These are phyloP conservation scores for Girardinus metallicus DNA, from an alignment of 2,797 vertebrate genomes.

Conservation along the genomic window DNA sequence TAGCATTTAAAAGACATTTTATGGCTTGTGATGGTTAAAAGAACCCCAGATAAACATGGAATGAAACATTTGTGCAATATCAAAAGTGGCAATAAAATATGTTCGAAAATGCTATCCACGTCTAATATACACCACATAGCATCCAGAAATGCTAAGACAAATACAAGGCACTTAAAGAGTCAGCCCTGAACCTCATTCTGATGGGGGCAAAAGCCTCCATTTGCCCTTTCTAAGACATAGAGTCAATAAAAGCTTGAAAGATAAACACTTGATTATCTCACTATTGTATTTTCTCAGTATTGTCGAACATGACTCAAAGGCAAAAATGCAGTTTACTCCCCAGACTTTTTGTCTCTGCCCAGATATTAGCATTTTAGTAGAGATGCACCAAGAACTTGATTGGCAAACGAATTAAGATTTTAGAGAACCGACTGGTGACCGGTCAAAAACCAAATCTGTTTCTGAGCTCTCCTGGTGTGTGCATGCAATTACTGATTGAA, in stretches of 20 bases:
- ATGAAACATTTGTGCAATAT: constrained; percentile 65
- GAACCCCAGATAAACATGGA: constrained; percentile 59
- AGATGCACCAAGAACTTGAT: background rate
- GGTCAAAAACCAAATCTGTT: background rate
- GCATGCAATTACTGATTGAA: background rate
- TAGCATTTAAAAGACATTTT: constrained; percentile 60
- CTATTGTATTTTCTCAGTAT: background rate
- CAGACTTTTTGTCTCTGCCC: constrained; percentile 7
- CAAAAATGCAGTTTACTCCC: constrained; percentile 7
- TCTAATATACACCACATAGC: constrained; percentile 25
- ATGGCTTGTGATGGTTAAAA: constrained; percentile 55
- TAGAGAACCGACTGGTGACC: background rate
- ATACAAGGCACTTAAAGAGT: constrained; percentile 74
- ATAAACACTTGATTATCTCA: constrained; percentile 22
- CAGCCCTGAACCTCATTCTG: constrained; percentile 21
- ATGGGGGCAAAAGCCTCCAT: constrained; percentile 17
- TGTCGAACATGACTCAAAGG: constrained; percentile 8
- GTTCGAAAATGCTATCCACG: constrained; percentile 20
- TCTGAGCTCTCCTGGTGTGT: background rate
- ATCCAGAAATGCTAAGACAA: constrained; percentile 40
- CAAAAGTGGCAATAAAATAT: constrained; percentile 40
- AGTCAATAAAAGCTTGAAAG: constrained; percentile 31
- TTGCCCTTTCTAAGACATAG: constrained; percentile 35
- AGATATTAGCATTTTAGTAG: constrained; percentile 6
- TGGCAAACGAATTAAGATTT: background rate